Conservation (phyloP, 2,797 vertebrate genomes). For the Acridotheres tristis region DNA sequence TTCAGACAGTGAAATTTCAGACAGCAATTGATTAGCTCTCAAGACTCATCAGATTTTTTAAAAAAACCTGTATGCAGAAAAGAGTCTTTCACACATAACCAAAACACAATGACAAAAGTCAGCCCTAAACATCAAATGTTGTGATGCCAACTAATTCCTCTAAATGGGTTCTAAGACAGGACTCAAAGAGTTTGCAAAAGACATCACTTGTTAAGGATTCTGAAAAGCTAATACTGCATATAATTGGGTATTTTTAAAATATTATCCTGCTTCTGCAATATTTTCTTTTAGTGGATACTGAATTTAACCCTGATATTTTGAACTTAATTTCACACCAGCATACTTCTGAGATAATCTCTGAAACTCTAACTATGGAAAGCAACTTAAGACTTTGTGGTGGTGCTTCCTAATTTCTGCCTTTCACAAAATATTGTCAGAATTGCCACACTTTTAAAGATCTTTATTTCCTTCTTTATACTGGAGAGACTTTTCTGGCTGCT, state of each 20-base stretch:
- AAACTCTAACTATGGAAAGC: neutral
- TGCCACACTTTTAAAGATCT: neutral
- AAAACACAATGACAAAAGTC: neutral
- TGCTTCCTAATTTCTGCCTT: neutral
- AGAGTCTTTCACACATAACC: neutral
- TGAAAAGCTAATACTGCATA: neutral
- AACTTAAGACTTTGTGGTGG: neutral
- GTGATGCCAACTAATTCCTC: neutral
- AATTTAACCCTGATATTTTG: neutral
- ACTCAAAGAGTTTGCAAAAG: neutral
- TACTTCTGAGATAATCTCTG: neutral
- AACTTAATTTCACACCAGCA: neutral
- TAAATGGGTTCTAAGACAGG: neutral
- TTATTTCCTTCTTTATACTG: neutral
- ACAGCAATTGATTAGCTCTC: slow-evolving; percentile 27
- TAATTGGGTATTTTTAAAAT: neutral
- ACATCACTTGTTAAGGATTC: neutral
- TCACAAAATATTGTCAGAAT: neutral
- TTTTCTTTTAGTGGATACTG: neutral
- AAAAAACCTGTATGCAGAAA: neutral
- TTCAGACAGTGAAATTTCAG: neutral
- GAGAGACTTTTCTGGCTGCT: neutral
- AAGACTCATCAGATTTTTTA: neutral
- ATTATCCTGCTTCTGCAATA: neutral
- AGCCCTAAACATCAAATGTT: neutral